Evolutionary conservation across 2,888 invertebrate species (phyloP), one percentile per base, ranked within the genome.

Genomic region (Falcaria lacertinaria): DNA sequence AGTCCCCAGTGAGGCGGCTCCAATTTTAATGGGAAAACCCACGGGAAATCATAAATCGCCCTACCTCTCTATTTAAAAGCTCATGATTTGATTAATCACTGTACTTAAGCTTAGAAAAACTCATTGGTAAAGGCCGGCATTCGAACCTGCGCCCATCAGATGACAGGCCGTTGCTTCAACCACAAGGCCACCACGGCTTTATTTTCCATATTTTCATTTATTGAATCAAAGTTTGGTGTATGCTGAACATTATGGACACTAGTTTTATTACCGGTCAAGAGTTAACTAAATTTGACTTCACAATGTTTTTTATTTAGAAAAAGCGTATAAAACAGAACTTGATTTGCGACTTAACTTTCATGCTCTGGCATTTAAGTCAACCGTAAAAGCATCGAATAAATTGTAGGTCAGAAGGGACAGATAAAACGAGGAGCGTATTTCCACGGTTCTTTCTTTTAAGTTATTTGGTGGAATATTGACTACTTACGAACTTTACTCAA

Each of bases 391-490:
- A 81, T 80, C 79, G 80, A 84, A 85, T 86, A 84, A 86, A 87
- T 86, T 85, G 85, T 87, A 81, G 84, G 87, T 86, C 87, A 83
- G 80, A 82, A 83, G 85, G 87, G 86, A 87, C 83, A 86, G 82
- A 88, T 86, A 86, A 87, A 86, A 68, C 72, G 75, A 62, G 59
- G 59, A 75, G 66, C 69, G 74, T 69, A 71, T 77, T 80, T 80
- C 71, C 69, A 64, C 61, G 58, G 68, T 65, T 76, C 78, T 81
- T 76, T 72, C 64, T 64, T 70, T 77, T 65, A 71, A 78, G 70
- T 80, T 80, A 77, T 83, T 82, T 73, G 56, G 70, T 70, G 52
- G 70, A 73, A 74, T 82, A 80, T 78, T 78, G 78, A 81, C 71
- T 73, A 46, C 61, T 28, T 28, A 28, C 11, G 11, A 7, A 11